Evolutionary conservation across 1,140 invertebrate species (phyloP).

Genomic region (Homarus americanus): DNA sequence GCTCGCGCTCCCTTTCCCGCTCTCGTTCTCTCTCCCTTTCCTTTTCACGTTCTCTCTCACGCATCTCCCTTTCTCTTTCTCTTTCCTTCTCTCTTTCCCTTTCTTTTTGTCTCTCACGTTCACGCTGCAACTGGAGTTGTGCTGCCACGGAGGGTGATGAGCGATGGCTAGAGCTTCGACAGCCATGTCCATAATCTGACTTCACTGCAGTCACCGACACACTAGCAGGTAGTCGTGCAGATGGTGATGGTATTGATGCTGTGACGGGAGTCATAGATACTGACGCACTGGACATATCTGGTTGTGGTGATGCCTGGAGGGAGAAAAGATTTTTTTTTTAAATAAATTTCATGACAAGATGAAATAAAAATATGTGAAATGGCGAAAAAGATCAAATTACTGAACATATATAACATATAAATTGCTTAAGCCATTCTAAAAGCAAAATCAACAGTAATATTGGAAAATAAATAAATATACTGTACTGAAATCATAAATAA

Average conservation of each 20-base stretch:
- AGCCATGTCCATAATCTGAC: slow-evolving; percentile 76
- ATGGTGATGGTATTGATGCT: slow-evolving; percentile 57
- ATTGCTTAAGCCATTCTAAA: background rate
- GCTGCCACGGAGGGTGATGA: slow-evolving; percentile 78
- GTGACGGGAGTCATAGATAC: slow-evolving; percentile 68
- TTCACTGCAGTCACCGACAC: slow-evolving; percentile 75
- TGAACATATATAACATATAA: background rate
- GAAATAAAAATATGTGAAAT: background rate
- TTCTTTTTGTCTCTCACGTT: slow-evolving; percentile 58
- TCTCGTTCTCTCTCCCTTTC: slow-evolving; percentile 70
- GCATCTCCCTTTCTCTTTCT: slow-evolving; percentile 61
- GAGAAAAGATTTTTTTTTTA: background rate
- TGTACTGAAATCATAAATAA: background rate
- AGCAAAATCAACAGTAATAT: background rate
- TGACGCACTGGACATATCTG: slow-evolving; percentile 67
- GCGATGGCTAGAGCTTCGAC: slow-evolving; percentile 77
- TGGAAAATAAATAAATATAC: background rate
- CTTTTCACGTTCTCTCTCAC: slow-evolving; percentile 68
- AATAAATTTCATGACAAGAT: background rate
- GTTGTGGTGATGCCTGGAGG: slow-evolving; percentile 69
- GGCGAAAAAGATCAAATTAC: background rate
- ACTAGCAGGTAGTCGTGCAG: slow-evolving; percentile 68
- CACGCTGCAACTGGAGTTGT: slow-evolving; percentile 75
- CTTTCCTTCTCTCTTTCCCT: slow-evolving; percentile 65
- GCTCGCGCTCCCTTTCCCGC: slow-evolving; percentile 69